Conservation (phyloP, 2,113 vertebrate species). For the Addax nasomaculatus region DNA sequence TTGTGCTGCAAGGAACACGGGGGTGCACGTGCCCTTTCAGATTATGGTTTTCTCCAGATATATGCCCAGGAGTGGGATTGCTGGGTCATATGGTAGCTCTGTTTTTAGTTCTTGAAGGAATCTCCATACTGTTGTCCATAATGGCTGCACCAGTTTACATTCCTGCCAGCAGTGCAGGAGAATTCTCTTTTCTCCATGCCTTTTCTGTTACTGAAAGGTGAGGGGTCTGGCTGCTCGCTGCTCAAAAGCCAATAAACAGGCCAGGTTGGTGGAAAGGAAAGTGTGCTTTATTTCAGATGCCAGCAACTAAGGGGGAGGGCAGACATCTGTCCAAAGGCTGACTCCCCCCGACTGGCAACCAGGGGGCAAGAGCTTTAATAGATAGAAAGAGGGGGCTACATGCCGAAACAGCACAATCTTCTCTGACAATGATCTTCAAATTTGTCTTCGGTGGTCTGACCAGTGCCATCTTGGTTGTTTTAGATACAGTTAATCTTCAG, state of each 20-base stretch:
- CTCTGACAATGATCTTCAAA: neutral
- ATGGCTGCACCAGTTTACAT: neutral
- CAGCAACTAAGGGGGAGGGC: neutral
- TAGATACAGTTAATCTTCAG: neutral
- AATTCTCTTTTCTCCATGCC: neutral
- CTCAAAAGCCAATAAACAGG: neutral
- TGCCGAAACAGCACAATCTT: neutral
- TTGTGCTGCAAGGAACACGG: neutral
- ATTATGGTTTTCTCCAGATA: neutral
- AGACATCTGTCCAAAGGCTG: neutral
- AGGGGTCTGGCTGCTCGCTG: neutral
- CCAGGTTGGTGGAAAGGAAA: neutral
- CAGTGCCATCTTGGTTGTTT: neutral
- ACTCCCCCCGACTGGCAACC: fast-evolving
- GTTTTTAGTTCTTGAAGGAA: neutral
- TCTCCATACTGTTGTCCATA: neutral
- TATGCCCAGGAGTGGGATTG: neutral
- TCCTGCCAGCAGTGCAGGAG: neutral
- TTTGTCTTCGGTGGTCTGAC: neutral
- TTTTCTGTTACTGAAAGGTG: neutral
- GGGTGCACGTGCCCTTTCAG: neutral
- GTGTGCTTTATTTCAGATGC: neutral
- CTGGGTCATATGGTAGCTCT: neutral
- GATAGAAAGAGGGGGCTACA: neutral
- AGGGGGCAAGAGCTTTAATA: neutral